Percentiles rank a stretch among this genome's conserved stretches.
Conservation (phyloP, 2,113 vertebrate genomes). For the Zosterops borbonicus region DNA sequence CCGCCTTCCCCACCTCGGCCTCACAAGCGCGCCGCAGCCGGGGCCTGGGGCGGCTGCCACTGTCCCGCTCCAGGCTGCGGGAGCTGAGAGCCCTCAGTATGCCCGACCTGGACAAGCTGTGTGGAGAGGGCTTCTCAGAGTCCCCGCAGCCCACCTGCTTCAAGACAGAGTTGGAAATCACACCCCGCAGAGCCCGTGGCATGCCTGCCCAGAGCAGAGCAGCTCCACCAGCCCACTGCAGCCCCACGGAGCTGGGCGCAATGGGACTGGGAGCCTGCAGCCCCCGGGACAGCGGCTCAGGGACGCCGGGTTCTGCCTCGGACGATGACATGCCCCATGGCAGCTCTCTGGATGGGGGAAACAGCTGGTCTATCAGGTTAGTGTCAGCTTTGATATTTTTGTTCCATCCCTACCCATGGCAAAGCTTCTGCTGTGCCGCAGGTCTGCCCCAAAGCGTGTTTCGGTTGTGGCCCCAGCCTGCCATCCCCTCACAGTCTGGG, state of each 20-base stretch:
- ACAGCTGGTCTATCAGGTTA: conserved; percentile 87
- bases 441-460: fast-evolving
- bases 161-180: conserved; percentile 77
- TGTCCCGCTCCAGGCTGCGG: conserved; percentile 81
- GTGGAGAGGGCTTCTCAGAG: conserved; percentile 72
- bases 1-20: neutral
- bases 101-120: conserved; percentile 91
- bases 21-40: conserved; percentile 68
- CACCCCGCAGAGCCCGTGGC: neutral
- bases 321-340: conserved; percentile 24
- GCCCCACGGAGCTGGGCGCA: fast-evolving
- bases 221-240: fast-evolving
- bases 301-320: neutral
- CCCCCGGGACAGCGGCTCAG: neutral
- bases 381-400: neutral
- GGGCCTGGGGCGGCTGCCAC: conserved; percentile 41
- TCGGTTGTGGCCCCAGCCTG: neutral
- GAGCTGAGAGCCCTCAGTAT: conserved; percentile 91
- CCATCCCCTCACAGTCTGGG: fast-evolving
- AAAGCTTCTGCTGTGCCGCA: neutral
- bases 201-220: neutral
- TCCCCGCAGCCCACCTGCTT: conserved; percentile 23
- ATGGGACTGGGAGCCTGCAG: neutral
- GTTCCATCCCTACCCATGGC: fast-evolving
- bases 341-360: neutral